Conservation (phyloP, 2,888 invertebrate species). For the Phyto melanocephala region DNA sequence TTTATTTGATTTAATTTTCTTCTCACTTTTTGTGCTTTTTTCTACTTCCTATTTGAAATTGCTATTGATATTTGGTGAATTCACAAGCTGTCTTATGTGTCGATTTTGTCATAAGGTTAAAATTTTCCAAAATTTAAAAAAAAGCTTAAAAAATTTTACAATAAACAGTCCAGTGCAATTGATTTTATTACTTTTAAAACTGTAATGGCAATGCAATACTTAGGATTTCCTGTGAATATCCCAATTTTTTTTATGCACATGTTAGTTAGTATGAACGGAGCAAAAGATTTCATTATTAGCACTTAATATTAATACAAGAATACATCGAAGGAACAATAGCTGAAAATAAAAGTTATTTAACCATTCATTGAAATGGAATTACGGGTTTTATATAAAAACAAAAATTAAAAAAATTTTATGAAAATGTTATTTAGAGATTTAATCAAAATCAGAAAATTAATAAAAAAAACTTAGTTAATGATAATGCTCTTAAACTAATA, state of each 20-base stretch:
- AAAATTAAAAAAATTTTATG: neutral
- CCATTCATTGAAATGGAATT: constrained; percentile 10
- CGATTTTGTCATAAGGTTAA: no score
- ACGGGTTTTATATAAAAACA: neutral
- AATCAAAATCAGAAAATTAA: neutral
- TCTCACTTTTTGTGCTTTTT: neutral
- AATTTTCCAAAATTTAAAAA: no score
- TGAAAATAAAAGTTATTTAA: constrained; percentile 1
- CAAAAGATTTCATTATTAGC: constrained; percentile 41
- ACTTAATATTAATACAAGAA: constrained; percentile 39
- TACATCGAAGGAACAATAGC: neutral
- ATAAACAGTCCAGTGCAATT: no score
- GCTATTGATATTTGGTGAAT: constrained; percentile 25
- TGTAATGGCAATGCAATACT: no score
- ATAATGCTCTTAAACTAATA: neutral
- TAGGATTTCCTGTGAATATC: no score
- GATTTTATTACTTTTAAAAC: no score
- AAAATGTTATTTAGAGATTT: neutral
- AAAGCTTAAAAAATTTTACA: no score
- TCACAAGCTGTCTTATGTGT: no score
- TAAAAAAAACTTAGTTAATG: neutral
- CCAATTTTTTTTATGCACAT: no score
- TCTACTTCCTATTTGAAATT: constrained; percentile 27
- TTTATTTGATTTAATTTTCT: constrained; percentile 19
- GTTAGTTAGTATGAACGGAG: neutral